phyloP scores from a whole-genome alignment of 1,140 invertebrate species.

The Grapholita molesta region DNA sequence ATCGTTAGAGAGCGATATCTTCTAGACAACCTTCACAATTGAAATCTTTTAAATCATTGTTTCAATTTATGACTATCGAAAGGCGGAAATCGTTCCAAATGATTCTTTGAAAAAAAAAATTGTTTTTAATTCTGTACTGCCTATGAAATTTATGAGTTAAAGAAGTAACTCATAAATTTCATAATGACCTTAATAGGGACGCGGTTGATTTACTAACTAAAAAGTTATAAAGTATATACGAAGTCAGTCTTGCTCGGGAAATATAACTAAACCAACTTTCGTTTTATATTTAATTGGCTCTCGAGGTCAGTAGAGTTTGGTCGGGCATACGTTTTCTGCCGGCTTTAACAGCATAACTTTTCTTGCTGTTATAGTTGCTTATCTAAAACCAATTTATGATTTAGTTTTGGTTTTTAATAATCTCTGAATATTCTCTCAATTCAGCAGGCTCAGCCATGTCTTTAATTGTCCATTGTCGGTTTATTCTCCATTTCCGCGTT shows the following conservation, averaged over 20 bases:
- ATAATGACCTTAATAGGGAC: not conserved
- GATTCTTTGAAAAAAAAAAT: too few relatives aligned
- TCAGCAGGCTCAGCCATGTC: not conserved
- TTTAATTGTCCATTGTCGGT: constrained; percentile 13
- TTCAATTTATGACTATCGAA: too few relatives aligned
- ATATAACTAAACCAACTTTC: constrained; percentile 4
- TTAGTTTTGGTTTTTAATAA: not conserved
- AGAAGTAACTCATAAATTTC: too few relatives aligned
- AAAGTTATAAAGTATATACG: not conserved
- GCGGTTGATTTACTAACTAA: not conserved
- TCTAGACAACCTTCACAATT: too few relatives aligned
- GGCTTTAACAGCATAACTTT: not conserved
- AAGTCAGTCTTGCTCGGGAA: not conserved
- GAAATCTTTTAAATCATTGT: too few relatives aligned
- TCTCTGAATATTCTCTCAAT: not conserved
- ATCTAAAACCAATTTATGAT: not conserved
- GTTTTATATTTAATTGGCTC: constrained; percentile 14
- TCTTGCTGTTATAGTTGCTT: not conserved
- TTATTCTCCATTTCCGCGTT: constrained; percentile 36
- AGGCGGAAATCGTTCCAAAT: too few relatives aligned
- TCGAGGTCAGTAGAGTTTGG: not conserved
- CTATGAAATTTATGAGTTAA: too few relatives aligned
- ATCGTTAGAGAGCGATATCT: too few relatives aligned
- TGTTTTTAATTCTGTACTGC: too few relatives aligned
- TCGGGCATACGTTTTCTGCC: not conserved